Evolutionary conservation across 2,113 vertebrate genomes (phyloP).

Genomic region (Anguilla rostrata): DNA sequence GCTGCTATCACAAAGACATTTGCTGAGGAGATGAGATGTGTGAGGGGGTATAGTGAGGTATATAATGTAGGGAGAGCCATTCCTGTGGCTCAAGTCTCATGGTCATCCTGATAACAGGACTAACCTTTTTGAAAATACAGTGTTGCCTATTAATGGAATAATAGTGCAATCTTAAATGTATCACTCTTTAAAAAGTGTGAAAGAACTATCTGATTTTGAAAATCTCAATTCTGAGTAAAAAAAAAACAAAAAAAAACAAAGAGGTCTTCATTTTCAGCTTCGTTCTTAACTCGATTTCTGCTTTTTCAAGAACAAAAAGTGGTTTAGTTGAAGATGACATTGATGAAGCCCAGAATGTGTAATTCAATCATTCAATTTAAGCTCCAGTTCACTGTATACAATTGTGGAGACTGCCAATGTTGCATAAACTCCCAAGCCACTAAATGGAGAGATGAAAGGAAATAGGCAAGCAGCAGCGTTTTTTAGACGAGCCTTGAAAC

Average conservation of each 20-base stretch:
- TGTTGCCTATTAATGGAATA: not conserved
- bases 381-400: not conserved
- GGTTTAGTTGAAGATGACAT: not conserved
- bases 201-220: not conserved
- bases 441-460: not conserved
- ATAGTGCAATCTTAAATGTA: not conserved
- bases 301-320: not conserved
- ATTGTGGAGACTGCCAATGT: not conserved
- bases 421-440: not conserved
- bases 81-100: not conserved
- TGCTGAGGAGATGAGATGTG: not conserved
- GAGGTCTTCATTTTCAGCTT: not conserved
- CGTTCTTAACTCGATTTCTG: not conserved
- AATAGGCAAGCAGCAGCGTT: not conserved
- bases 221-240: not conserved
- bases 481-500: not conserved
- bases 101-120: not conserved
- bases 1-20: not conserved
- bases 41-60: not conserved
- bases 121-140: not conserved
- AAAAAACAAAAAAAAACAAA: no score
- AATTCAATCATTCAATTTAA: not conserved
- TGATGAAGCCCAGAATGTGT: not conserved
- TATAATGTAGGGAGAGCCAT: not conserved
- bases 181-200: not conserved